Base-by-base conservation (phyloP, 2,888 invertebrate species). In the Agrilus biguttatus region DNA sequence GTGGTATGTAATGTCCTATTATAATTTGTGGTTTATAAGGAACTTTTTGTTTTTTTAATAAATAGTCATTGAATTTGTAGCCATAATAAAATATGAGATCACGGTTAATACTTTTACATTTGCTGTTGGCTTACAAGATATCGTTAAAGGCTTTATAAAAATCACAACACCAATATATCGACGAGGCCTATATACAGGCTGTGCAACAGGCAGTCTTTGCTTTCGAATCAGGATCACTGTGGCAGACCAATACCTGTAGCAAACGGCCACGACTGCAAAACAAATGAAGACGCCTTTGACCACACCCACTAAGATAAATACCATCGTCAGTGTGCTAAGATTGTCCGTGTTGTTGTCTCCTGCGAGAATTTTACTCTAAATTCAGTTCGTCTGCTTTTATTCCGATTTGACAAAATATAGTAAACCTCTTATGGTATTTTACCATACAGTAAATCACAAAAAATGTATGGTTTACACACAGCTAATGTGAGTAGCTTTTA, bases 221-320 rank as follows among this genome's bases (percentile, higher is more conserved):
- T 45, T 47, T 50, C 51, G 51, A 48, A 51, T 50, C 51, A 47
- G 52, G 51, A 54, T 49, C 48, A 47, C 39, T 33, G 36, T 40
- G 38, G 41, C 37, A 45, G 38, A 47, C 48, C 67, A 66, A 66
- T 80, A 90, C 90, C 90, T 90, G 88, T 88, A 90, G 80, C 89
- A 89, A 79, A 85, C 83, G 71, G 90, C 90, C 80, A 86, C 78
- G 74, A 86, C 78, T 73, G 90, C 87, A 80, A 90, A 90, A 80
- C 84, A 84, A 80, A 89, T 81, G 87, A 90, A 90, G 81, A 90
- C 89, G 70, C 81, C 81, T 70, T 83, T 88, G 72, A 90, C 88
- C 73, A 87, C 86, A 70, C 81, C 81, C 70, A 89, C 85, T 77
- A 90, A 81, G 74, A 90, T 83, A 76, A 89, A 76, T 74, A 90